Conservation (phyloP, 2,888 invertebrate species). For the Drosophila borealis region DNA sequence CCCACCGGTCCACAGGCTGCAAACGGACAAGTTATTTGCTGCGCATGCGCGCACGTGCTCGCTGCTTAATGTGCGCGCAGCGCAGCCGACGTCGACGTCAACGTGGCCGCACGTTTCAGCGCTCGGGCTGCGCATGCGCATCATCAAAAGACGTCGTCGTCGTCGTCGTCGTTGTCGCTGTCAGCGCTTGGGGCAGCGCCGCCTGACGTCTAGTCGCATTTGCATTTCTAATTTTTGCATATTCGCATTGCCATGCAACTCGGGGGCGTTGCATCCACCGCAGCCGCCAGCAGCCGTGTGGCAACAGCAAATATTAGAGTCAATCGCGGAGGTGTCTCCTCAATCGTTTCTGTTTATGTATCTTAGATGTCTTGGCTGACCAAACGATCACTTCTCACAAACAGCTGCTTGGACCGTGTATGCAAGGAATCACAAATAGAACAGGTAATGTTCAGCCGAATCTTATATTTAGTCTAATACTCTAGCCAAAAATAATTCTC, state of each 20-base stretch:
- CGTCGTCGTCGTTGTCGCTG: slow-evolving; percentile 10
- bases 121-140: slow-evolving; percentile 64
- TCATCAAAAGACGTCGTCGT: slow-evolving; percentile 58
- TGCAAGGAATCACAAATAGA: too few species aligned
- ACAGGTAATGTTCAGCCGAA: too few species aligned
- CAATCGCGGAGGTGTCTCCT: slow-evolving; percentile 37
- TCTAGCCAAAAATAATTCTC: too few species aligned
- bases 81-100: slow-evolving; percentile 26
- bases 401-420: too few species aligned
- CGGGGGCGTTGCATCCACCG: slow-evolving; percentile 48
- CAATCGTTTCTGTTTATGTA: slow-evolving; percentile 23
- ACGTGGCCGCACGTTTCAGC: slow-evolving; percentile 69
- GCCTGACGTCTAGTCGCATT: slow-evolving; percentile 54
- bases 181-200: slow-evolving; percentile 18
- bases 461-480: too few species aligned
- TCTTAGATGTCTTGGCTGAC: slow-evolving; percentile 19
- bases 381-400: slow-evolving; percentile 18
- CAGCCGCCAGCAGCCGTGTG: slow-evolving; percentile 21
- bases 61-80: slow-evolving; percentile 63
- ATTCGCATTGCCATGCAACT: slow-evolving; percentile 52
- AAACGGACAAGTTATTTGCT: slow-evolving; percentile 71
- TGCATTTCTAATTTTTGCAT: slow-evolving; percentile 78
- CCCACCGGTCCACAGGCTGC: neutral
- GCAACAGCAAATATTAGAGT: slow-evolving; percentile 25
- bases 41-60: slow-evolving; percentile 80